Percentiles rank a stretch among this genome's conserved stretches.
phyloP scores from a whole-genome alignment of 2,113 vertebrate genomes.

The Callipepla californica region DNA sequence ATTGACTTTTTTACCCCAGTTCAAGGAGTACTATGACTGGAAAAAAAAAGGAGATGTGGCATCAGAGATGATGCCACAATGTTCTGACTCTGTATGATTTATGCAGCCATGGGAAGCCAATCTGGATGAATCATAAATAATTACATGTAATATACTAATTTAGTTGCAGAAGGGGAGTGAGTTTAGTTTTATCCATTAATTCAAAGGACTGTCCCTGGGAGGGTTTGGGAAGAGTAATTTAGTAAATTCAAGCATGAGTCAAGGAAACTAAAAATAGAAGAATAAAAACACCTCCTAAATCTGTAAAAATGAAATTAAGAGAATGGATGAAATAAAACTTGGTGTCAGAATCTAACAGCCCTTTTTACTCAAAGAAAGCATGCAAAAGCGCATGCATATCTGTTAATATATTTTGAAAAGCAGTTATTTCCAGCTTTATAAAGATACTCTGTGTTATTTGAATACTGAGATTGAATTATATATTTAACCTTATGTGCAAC shows the following conservation, averaged over 20 bases:
- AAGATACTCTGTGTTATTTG: not conserved
- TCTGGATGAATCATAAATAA: conserved; percentile 64
- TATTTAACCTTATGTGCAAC: not conserved
- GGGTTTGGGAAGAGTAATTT: conserved; percentile 11
- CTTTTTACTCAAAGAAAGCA: not conserved
- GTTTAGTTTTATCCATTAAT: conserved; percentile 50
- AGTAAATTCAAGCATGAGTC: conserved; percentile 12
- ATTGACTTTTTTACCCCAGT: not conserved
- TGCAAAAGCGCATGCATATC: not conserved
- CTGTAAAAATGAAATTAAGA: not conserved
- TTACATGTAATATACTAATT: conserved; percentile 26
- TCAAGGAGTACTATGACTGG: not conserved
- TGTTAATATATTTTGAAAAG: not conserved
- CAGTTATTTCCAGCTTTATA: not conserved
- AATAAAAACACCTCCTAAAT: not conserved
- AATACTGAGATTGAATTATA: not conserved
- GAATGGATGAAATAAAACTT: not conserved
- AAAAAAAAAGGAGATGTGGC: conserved; percentile 34
- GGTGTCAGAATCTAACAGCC: not conserved
- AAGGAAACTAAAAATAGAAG: conserved; percentile 25
- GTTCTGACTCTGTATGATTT: conserved; percentile 7
- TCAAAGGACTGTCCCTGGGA: conserved; percentile 8
- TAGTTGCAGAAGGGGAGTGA: conserved; percentile 24
- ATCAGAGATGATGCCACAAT: not conserved
- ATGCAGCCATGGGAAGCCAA: conserved; percentile 17